Base-by-base conservation (phyloP, 2,888 invertebrate genomes). In the Ectemnius continuus region DNA sequence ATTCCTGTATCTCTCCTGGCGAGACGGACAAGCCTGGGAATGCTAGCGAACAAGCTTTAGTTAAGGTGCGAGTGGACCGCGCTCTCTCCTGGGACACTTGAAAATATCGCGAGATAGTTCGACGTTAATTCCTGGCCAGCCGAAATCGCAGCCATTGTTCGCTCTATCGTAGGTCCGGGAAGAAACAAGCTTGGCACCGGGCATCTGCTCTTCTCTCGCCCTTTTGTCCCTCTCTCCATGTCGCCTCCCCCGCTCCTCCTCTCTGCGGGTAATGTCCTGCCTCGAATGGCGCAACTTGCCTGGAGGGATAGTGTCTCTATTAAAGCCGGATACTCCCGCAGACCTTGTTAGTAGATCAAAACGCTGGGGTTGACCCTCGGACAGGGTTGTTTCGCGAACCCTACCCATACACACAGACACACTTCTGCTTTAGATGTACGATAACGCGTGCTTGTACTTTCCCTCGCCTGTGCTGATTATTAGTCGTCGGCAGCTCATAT, bases 241-340 rank as follows among this genome's bases (percentile, higher is more conserved):
- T 36, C 36, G 2, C 36, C 5, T 36, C 36, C 36, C 11, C 36
- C 2, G 23, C 3, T 23, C 6, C 36, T 1, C 36, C 6, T 36
- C 36, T 1, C 36, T 36, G 1, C 8, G 36, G 36, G 36, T 36
- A 36, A 36, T 36, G 76, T 71, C 76, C 60, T 52, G 61, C 57
- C 65, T 52, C 67, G 62, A 80, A 83, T 83, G 74, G 77, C 63
- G 70, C 71, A 73, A 84, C 67, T 76, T 76, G 82, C 84, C 86
- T 80, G 73, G 62, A 77, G 84, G 85, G 83, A 78, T 56, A 73
- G 67, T 61, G 72, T 63, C 78, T 85, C 85, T 77, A 86, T 85
- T 86, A 85, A 74, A 71, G 68, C 69, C 36, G 60, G 75, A 64
- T 73, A 65, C 72, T 67, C 71, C 74, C 57, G 52, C 28, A 64